A percentile compares a stretch with the other conserved stretches of the same genome.
phyloP scores from a whole-genome alignment of 2,113 vertebrate genomes.

The Jacana jacana region DNA sequence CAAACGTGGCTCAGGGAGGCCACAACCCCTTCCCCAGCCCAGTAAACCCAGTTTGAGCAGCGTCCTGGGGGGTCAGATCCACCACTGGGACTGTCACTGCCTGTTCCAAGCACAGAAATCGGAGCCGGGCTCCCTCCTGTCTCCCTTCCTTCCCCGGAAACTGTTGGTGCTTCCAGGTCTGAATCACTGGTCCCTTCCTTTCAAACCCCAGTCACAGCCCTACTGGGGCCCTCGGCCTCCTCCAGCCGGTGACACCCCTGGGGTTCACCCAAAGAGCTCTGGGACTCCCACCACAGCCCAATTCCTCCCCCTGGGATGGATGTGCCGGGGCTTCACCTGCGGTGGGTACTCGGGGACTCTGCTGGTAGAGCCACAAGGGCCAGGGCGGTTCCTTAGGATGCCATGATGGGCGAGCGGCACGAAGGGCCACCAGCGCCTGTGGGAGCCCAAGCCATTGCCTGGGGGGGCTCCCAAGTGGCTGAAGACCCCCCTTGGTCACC shows the following conservation, averaged over 20 bases:
- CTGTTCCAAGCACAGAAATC: not conserved
- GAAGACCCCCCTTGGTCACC: not conserved
- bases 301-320: not conserved
- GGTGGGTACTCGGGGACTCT: rapidly evolving
- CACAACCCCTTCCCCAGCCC: not conserved
- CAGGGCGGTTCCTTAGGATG: not conserved
- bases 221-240: not conserved
- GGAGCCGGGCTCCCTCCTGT: not conserved
- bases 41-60: not conserved
- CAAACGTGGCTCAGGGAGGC: not conserved
- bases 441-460: too few relatives aligned
- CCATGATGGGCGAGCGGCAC: not conserved
- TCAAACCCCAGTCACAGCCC: not conserved
- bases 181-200: constrained; percentile 14
- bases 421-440: not conserved
- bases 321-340: not conserved
- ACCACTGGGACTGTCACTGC: rapidly evolving
- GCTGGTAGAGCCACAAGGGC: not conserved
- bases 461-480: not conserved
- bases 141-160: not conserved
- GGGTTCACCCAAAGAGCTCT: not conserved
- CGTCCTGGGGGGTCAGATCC: rapidly evolving
- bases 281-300: not conserved
- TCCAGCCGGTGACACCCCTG: not conserved
- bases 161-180: not conserved